Conservation (phyloP, 2,888 invertebrate species). For the Mycogona germanica region DNA sequence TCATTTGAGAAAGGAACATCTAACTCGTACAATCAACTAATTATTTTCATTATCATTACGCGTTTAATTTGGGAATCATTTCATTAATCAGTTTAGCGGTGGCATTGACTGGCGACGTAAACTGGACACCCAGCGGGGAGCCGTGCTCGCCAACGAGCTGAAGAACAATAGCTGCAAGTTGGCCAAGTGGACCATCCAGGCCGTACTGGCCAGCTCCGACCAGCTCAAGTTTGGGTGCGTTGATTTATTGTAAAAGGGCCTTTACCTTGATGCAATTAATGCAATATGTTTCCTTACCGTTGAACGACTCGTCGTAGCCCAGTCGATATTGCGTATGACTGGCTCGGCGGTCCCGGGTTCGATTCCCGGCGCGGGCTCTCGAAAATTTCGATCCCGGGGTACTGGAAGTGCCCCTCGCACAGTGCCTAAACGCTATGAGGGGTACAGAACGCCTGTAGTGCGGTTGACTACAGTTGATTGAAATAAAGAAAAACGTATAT, state of each 20-base stretch:
- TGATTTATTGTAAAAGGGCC: background rate
- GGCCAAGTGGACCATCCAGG: conserved; percentile 97
- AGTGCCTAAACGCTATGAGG: too few species aligned
- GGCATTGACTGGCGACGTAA: conserved; percentile 99
- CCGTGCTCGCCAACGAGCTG: conserved; percentile 94
- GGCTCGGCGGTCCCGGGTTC: too few species aligned
- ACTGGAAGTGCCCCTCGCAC: too few species aligned
- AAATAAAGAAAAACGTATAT: background rate
- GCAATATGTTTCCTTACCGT: too few species aligned
- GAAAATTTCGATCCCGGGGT: too few species aligned
- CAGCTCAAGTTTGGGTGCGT: conserved; percentile 83
- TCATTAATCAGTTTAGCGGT: conserved; percentile 61
- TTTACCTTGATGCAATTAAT: background rate
- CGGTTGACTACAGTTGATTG: background rate
- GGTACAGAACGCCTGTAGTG: too few species aligned
- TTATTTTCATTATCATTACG: background rate
- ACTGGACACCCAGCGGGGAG: conserved; percentile 93
- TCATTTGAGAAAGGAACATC: background rate
- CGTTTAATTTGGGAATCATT: background rate
- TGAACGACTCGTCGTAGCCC: too few species aligned
- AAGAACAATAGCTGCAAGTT: conserved; percentile 99
- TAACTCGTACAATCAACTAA: background rate
- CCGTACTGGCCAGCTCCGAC: conserved; percentile 88
- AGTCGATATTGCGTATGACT: too few species aligned
- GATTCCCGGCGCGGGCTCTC: too few species aligned